A percentile compares a stretch with the other conserved stretches of the same genome.
Conservation (phyloP, 2,113 vertebrate species). For the Cheirogaleus medius region DNA sequence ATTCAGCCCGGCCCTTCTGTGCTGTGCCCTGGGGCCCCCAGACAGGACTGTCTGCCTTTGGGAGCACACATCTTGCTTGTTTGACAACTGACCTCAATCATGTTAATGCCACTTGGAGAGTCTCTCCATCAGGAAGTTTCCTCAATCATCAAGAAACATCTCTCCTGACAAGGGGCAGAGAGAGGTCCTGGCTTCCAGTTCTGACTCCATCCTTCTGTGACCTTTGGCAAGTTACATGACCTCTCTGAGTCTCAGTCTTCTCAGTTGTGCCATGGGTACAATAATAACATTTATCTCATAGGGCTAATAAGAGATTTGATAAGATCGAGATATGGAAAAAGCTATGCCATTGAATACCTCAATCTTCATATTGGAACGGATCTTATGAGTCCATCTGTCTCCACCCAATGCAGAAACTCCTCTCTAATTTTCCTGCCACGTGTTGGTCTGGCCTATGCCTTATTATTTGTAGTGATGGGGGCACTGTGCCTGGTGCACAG, state of each 20-base stretch:
- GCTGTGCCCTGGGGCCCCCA: neutral
- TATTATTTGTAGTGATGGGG: neutral
- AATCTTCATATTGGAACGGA: neutral
- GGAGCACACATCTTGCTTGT: neutral
- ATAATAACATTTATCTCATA: neutral
- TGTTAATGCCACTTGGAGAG: neutral
- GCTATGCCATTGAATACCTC: neutral
- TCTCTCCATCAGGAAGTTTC: neutral
- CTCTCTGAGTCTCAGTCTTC: neutral
- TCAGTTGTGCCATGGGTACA: neutral
- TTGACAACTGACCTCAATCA: neutral
- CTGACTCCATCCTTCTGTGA: neutral
- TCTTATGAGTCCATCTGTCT: neutral
- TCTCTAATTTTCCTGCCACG: neutral
- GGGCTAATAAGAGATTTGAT: neutral
- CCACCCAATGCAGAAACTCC: neutral
- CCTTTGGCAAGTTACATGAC: neutral
- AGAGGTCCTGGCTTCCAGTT: neutral
- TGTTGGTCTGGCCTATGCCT: neutral
- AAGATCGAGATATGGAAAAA: neutral
- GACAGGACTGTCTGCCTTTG: neutral
- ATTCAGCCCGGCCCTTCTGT: neutral
- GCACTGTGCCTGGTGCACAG: neutral
- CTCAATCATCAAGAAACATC: neutral
- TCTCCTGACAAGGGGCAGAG: neutral